Conservation (phyloP, 2,888 invertebrate genomes). For the Drosophila borealis region DNA sequence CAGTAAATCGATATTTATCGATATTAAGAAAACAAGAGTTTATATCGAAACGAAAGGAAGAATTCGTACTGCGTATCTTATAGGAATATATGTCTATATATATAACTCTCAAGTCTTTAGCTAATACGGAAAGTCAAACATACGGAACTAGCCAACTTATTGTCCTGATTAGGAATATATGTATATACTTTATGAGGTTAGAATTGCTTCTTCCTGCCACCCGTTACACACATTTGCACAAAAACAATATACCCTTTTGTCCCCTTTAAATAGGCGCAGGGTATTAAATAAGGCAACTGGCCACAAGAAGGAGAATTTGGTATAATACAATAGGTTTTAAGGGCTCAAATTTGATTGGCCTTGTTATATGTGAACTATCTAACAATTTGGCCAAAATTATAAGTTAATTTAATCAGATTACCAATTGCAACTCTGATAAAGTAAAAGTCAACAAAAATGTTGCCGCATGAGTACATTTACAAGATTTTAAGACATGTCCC, state of each 20-base stretch:
- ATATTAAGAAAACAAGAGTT: too few species aligned
- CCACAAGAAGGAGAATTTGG: conserved; percentile 5
- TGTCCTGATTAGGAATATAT: background rate
- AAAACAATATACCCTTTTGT: background rate
- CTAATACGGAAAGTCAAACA: too few species aligned
- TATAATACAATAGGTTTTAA: background rate
- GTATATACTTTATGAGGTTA: background rate
- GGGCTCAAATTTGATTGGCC: conserved; percentile 8
- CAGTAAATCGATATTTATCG: too few species aligned
- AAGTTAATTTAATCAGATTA: background rate
- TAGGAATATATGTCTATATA: too few species aligned
- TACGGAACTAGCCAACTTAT: too few species aligned
- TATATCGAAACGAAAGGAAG: too few species aligned
- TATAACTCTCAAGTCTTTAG: too few species aligned
- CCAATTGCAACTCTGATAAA: background rate
- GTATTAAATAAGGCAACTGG: conserved; percentile 5
- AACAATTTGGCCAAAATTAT: background rate
- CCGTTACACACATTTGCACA: too few species aligned
- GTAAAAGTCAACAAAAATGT: background rate
- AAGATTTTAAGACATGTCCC: background rate
- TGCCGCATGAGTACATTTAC: background rate
- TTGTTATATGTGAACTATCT: background rate
- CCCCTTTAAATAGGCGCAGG: background rate
- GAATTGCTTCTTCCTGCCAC: too few species aligned
- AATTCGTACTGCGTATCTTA: too few species aligned